Evolutionary conservation across 2,797 vertebrate species (phyloP).

Genomic region (Masticophis lateralis): DNA sequence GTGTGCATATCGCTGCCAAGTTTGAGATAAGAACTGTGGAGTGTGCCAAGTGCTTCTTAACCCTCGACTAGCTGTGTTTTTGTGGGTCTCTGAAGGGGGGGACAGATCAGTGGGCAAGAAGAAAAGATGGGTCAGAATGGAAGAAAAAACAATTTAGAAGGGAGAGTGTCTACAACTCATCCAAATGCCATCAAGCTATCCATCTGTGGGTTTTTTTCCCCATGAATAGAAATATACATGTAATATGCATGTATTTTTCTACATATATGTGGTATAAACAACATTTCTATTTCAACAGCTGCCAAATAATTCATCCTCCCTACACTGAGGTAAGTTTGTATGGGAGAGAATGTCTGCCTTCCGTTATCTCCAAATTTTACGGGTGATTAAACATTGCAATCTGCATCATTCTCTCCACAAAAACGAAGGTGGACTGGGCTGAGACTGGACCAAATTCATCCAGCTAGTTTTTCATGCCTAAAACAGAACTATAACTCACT

Average conservation of each 20-base stretch:
- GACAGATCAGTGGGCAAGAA: no score
- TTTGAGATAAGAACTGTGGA: no score
- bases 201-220: background rate
- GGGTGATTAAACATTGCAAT: background rate
- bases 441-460: background rate
- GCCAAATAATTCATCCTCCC: background rate
- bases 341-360: background rate
- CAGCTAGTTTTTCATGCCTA: background rate
- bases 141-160: background rate
- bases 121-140: background rate
- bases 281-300: background rate
- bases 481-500: background rate
- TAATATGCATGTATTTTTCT: background rate
- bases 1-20: no score
- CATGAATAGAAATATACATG: background rate
- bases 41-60: no score
- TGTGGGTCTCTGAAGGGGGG: no score
- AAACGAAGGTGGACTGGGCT: background rate
- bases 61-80: no score
- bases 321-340: background rate
- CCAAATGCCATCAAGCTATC: background rate
- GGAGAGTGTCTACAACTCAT: background rate
- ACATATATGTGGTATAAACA: background rate
- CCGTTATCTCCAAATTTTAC: background rate
- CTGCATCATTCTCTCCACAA: background rate